These are phyloP conservation scores for Daktulosphaira vitifoliae DNA, from an alignment of 1,140 invertebrate genomes.

Conservation along the genomic window DNA sequence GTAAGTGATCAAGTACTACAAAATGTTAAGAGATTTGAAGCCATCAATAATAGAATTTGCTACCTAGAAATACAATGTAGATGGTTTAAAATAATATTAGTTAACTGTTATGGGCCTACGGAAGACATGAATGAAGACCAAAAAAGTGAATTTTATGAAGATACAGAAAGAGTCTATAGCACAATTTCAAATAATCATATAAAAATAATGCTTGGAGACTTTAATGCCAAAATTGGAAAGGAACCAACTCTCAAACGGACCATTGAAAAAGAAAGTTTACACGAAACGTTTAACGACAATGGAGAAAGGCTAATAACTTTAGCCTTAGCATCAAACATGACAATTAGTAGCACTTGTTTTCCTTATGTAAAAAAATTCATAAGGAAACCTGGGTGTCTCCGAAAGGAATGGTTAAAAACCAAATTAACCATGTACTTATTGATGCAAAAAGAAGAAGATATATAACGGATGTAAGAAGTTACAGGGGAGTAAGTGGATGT, in stretches of 20 bases:
- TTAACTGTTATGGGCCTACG: no score
- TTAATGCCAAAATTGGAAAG: no score
- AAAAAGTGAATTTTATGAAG: constrained; percentile 35
- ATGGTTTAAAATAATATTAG: constrained; percentile 34
- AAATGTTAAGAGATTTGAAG: no score
- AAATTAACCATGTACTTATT: constrained; percentile 37
- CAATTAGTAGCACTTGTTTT: constrained; percentile 21
- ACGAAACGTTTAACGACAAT: constrained; percentile 34
- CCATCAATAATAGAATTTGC: constrained; percentile 24
- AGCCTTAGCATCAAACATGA: constrained; percentile 7
- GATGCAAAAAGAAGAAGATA: constrained; percentile 12
- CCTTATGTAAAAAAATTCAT: constrained; percentile 38
- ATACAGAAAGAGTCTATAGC: constrained; percentile 8
- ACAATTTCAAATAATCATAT: constrained; percentile 33
- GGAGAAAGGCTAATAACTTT: not conserved
- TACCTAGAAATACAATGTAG: constrained; percentile 22
- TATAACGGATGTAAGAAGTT: constrained; percentile 28
- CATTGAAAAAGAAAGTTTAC: constrained; percentile 41
- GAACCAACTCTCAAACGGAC: constrained; percentile 8
- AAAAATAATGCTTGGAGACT: constrained; percentile 34
- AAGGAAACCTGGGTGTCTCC: constrained; percentile 37
- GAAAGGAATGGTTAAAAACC: constrained; percentile 18
- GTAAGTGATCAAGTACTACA: no score
- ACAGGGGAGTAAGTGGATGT: constrained; percentile 32
- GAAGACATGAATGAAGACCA: constrained; percentile 33